Evolutionary conservation across 2,113 vertebrate species (phyloP).

Genomic region (Gobius niger): DNA sequence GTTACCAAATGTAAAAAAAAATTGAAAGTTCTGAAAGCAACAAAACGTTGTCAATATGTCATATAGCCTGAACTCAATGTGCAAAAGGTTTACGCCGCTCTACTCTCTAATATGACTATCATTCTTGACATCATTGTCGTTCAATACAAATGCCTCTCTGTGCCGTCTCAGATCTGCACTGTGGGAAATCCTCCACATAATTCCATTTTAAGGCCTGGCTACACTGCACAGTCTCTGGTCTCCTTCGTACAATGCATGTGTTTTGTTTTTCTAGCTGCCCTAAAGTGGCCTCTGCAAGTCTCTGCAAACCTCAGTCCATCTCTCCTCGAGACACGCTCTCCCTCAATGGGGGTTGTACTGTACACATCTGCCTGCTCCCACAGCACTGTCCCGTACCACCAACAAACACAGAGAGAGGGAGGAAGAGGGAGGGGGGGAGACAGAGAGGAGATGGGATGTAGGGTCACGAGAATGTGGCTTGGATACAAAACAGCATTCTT

Average conservation of each 20-base stretch:
- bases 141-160: slow-evolving; percentile 13
- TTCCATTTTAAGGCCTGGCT: slow-evolving; percentile 1
- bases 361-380: slow-evolving; percentile 51
- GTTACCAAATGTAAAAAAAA: too few species aligned
- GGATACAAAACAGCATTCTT: slow-evolving; percentile 79
- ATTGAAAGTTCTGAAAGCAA: too few species aligned
- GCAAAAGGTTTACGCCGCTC: too few species aligned
- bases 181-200: slow-evolving; percentile 44
- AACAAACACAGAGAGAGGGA: slow-evolving; percentile 21
- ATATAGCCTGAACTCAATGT: too few species aligned
- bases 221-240: slow-evolving; percentile 10
- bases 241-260: slow-evolving; percentile 18
- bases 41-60: too few species aligned
- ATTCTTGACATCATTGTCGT: neutral
- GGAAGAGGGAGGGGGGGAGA: slow-evolving; percentile 28
- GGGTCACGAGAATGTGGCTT: slow-evolving; percentile 70
- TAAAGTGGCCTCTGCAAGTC: neutral
- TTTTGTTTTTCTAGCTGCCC: slow-evolving; percentile 8
- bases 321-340: slow-evolving; percentile 26
- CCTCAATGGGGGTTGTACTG: slow-evolving; percentile 33
- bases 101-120: too few species aligned
- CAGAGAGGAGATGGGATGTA: slow-evolving; percentile 38
- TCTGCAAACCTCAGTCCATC: slow-evolving; percentile 21
- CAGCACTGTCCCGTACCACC: slow-evolving; percentile 29
- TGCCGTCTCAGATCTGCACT: slow-evolving; percentile 17